phyloP scores from a whole-genome alignment of 2,113 vertebrate genomes.

The Pterocles burchelli region DNA sequence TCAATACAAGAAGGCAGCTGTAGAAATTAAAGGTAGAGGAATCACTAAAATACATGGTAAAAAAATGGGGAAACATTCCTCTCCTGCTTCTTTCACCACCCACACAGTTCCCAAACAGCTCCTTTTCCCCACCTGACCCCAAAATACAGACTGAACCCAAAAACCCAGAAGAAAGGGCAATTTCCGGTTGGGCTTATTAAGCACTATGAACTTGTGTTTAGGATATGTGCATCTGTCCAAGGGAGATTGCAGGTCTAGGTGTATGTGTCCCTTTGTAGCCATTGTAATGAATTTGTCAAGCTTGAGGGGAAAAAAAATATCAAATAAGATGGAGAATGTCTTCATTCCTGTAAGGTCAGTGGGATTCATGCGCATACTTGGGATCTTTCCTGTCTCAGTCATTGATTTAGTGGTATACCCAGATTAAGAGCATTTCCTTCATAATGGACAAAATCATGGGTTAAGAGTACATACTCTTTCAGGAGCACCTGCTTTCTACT shows the following conservation, averaged over 20 bases:
- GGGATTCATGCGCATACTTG: neutral
- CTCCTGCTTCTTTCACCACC: neutral
- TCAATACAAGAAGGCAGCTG: neutral
- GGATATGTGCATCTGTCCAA: neutral
- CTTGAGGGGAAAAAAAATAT: neutral
- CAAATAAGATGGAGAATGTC: neutral
- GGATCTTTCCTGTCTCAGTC: neutral
- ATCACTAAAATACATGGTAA: neutral
- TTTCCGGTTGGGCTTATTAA: slow-evolving; percentile 1
- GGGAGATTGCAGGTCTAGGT: neutral
- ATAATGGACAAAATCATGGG: neutral
- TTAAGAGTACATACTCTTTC: neutral
- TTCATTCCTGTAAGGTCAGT: neutral
- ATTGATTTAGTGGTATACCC: neutral
- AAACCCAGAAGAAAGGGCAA: neutral
- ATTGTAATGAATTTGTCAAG: neutral
- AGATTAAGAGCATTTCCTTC: neutral
- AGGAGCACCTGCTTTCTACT: neutral
- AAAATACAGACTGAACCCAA: neutral
- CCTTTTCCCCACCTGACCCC: neutral
- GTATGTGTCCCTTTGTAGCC: neutral
- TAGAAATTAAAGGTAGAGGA: neutral
- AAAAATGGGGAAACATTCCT: neutral
- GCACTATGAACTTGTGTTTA: neutral
- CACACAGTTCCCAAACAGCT: slow-evolving; percentile 6